Percentiles rank a stretch among this genome's conserved stretches.
Conservation (phyloP, 2,888 invertebrate species). For the Polietes domitor region DNA sequence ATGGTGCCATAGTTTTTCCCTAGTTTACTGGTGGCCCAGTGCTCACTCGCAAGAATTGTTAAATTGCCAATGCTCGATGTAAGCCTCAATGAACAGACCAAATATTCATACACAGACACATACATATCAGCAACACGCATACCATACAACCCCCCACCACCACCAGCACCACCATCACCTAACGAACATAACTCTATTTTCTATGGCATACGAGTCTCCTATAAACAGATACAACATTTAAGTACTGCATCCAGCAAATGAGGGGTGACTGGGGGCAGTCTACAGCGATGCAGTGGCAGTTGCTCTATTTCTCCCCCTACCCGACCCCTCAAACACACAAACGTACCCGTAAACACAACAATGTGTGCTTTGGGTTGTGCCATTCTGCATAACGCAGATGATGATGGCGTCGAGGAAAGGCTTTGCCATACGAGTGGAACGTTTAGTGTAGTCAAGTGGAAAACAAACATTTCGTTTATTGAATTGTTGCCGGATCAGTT, state of each 20-base stretch:
- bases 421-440: slow-evolving; percentile 26
- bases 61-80: slow-evolving; percentile 53
- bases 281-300: not conserved
- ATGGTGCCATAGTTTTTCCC: slow-evolving; percentile 42
- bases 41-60: slow-evolving; percentile 56
- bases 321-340: not conserved
- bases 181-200: not conserved
- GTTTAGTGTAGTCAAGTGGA: slow-evolving; percentile 62
- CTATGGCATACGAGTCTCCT: not conserved
- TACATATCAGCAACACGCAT: not conserved
- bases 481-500: slow-evolving; percentile 63
- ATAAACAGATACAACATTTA: slow-evolving; percentile 33
- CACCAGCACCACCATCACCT: not conserved
- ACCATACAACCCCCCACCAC: not conserved
- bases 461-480: slow-evolving; percentile 66
- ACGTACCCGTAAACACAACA: not conserved
- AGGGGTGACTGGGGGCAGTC: not conserved
- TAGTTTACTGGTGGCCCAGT: slow-evolving; percentile 39
- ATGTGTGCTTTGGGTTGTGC: not conserved
- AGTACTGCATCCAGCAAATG: not conserved
- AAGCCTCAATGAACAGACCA: slow-evolving; percentile 35
- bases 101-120: not conserved
- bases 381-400: not conserved
- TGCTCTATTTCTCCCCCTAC: not conserved
- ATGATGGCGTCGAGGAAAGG: slow-evolving; percentile 32